A percentile compares a stretch with the other conserved stretches of the same genome.
Evolutionary conservation across 2,888 invertebrate species (phyloP).

Genomic region (Cephus sareptanus): DNA sequence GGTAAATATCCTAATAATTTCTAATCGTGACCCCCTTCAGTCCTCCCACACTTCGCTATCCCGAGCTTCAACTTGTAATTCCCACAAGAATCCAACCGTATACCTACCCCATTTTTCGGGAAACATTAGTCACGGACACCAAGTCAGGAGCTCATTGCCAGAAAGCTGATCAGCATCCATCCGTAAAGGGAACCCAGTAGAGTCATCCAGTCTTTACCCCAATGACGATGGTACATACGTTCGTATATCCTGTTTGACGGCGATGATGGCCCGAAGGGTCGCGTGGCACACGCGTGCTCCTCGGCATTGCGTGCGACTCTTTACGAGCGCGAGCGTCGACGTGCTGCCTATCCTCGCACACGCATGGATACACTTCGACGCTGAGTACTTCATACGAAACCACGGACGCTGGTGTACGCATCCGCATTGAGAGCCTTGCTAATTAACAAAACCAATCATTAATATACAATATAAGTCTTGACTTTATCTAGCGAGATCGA

Average conservation of each 20-base stretch:
- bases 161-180: not conserved
- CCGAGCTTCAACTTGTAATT: not conserved
- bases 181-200: not conserved
- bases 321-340: constrained; percentile 34
- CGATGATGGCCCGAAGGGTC: constrained; percentile 28
- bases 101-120: constrained; percentile 11
- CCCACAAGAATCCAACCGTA: not conserved
- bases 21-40: not conserved
- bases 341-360: constrained; percentile 38
- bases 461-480: not conserved
- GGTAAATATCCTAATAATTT: not conserved
- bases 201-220: not conserved
- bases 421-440: not conserved
- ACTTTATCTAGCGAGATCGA: not conserved
- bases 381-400: not conserved
- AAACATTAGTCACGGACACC: constrained; percentile 38
- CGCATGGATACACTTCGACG: constrained; percentile 34
- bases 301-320: constrained; percentile 44
- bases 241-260: not conserved
- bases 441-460: not conserved
- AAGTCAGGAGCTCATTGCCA: constrained; percentile 1
- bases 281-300: constrained; percentile 51
- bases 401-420: not conserved
- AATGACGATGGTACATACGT: not conserved
- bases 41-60: not conserved